Evolutionary conservation across 2,113 vertebrate genomes (phyloP), one percentile per base, ranked within the genome.

Genomic region (Tetraodon nigroviridis): DNA sequence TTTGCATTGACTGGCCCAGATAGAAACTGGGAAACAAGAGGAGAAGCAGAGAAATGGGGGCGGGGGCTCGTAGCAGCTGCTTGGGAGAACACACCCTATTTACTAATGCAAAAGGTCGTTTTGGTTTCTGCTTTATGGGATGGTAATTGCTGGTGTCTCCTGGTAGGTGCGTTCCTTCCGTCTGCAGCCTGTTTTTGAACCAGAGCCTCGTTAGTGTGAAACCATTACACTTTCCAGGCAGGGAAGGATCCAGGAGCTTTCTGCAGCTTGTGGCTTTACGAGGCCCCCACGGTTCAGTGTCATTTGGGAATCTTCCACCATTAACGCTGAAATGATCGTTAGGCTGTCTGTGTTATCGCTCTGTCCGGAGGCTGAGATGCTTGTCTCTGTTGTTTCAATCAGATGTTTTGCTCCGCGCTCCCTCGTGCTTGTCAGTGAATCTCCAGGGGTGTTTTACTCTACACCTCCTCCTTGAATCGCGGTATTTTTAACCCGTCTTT

Each of bases 11-110:
- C n/a, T 42, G 74, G 66, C 70, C 54, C 58, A 62, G 62, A 78
- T 67, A 61, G 84, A 84, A 89, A 88, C 79, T 73, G 71, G 67
- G 63, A 84, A 84, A 81, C 57, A 74, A 83, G 72, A 80, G 56
- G 53, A 72, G 61, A 51, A 19, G 29, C 29, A 66, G 56, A 73
- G 51, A 62, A 64, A 78, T 64, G 56, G 45, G 5, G 57, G 62
- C 55, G 51, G 62, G 58, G 61, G 42, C 72, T 55, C 70, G 57
- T 60, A 68, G 62, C 82, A 85, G 76, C 86, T 86, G 78, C 68
- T 63, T 67, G 47, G 15, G 55, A 27, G 58, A 27, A 15, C 57
- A 57, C 56, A 62, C 48, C 27, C 13, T 51, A 48, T 67, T 78
- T 55, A 73, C 13, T 27, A 53, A 69, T 64, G 46, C 24, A 18